Percentiles rank a stretch among this genome's conserved stretches.
phyloP scores from a whole-genome alignment of 2,113 vertebrate genomes.

The Microtus pennsylvanicus region DNA sequence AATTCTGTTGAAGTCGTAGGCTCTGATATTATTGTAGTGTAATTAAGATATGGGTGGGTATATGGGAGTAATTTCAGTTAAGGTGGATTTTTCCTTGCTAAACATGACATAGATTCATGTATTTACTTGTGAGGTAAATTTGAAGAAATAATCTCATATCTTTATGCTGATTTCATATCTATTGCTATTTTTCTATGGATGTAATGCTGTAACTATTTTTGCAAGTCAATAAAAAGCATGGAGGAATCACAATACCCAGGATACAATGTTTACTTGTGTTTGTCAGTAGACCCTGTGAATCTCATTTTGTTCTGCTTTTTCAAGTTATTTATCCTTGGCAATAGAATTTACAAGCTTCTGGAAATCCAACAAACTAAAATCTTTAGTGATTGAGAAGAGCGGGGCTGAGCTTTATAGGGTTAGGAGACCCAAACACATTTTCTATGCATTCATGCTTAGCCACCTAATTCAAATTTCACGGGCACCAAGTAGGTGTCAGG shows the following conservation, averaged over 20 bases:
- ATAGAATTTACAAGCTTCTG: conserved; percentile 77
- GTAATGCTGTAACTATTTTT: conserved; percentile 49
- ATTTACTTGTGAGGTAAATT: conserved; percentile 19
- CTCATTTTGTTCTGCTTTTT: conserved; percentile 76
- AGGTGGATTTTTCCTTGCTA: conserved; percentile 26
- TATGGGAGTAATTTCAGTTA: conserved; percentile 55
- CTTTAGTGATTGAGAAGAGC: background rate
- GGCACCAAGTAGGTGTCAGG: background rate
- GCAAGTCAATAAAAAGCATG: conserved; percentile 63
- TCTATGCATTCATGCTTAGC: conserved; percentile 21
- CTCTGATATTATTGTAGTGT: conserved; percentile 60
- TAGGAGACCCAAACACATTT: conserved; percentile 57
- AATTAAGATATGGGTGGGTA: conserved; percentile 58
- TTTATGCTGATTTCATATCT: background rate
- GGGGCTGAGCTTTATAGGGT: conserved; percentile 34
- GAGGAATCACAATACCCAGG: conserved; percentile 53
- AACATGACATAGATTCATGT: conserved; percentile 61
- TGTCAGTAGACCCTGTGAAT: conserved; percentile 76
- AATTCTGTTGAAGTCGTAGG: conserved; percentile 54
- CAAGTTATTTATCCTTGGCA: conserved; percentile 75
- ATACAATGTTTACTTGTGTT: conserved; percentile 76
- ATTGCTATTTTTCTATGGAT: conserved; percentile 50
- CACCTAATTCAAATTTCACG: background rate
- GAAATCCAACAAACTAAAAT: conserved; percentile 76
- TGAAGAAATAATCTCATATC: conserved; percentile 26